phyloP scores from a whole-genome alignment of 2,113 vertebrate species.

The Neodon shergylaensis region DNA sequence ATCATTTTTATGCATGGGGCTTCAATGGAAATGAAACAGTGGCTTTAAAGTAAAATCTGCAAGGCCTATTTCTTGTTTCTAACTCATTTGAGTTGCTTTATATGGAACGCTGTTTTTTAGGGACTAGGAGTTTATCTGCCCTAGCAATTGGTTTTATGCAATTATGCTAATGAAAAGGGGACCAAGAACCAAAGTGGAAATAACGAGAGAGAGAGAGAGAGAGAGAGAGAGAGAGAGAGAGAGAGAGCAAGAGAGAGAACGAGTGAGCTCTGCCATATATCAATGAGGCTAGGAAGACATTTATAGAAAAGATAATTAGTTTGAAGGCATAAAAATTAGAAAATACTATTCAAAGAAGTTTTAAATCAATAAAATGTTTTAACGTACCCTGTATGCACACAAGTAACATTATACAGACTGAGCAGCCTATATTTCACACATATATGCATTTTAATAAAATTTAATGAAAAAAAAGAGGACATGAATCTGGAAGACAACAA shows the following conservation, averaged over 20 bases:
- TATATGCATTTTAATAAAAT: neutral
- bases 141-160: slow-evolving; percentile 41
- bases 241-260: neutral
- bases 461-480: neutral
- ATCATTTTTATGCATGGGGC: neutral
- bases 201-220: neutral
- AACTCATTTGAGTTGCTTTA: slow-evolving; percentile 58
- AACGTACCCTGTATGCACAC: neutral
- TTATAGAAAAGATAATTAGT: neutral
- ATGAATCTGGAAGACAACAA: neutral
- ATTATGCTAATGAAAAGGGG: slow-evolving; percentile 31
- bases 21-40: slow-evolving; percentile 32
- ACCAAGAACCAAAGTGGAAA: slow-evolving; percentile 20
- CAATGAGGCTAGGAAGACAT: neutral
- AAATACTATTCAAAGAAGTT: slow-evolving; percentile 25
- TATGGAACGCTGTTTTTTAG: slow-evolving; percentile 36
- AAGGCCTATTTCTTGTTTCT: slow-evolving; percentile 40
- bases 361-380: slow-evolving; percentile 29
- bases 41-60: slow-evolving; percentile 41
- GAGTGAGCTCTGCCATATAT: neutral
- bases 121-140: slow-evolving; percentile 34
- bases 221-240: neutral
- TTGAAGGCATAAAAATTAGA: slow-evolving; percentile 39
- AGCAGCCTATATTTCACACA: neutral
- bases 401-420: neutral